Evolutionary conservation across 2,113 vertebrate species (phyloP), one percentile per base, ranked within the genome.

Genomic region (Calyptommatus sinebrachiatus): DNA sequence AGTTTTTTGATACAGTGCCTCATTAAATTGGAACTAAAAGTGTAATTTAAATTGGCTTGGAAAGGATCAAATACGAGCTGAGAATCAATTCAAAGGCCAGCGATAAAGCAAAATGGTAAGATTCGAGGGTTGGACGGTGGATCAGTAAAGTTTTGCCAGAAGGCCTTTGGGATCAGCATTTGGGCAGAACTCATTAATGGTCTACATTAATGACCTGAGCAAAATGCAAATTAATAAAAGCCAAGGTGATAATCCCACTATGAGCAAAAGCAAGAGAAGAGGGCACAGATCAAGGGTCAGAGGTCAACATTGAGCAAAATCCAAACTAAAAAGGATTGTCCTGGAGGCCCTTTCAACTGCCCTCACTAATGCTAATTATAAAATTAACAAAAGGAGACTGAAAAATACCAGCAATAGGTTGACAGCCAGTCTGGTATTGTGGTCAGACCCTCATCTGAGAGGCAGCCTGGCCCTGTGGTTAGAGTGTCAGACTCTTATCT

Each of bases 31-130:
- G 73, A 83, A 78, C 71, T 67, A 78, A 68, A 83, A 78, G 68
- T 68, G 70, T 73, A 73, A 83, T 81, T 81, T 68, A 81, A 81
- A 81, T 83, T 73, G 76, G 70, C 63, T 78, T 41, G n/a, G 75
- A 78, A 70, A 61, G n/a, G 10, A 73, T 65, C 69, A 73, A 83
- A 66, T 75, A 67, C 61, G 62, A 70, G 60, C 77, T 67, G 70
- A 78, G 57, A 73, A 73, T 67, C 67, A 65, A 26, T 70, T 68
- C 73, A 73, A 83, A 83, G 70, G 65, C 76, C 63, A 61, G 16
- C n/a, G 48, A 74, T 63, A 68, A 75, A 22, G 26, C 48, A 35
- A 50, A 74, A 60, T 75, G 72, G 74, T 57, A 60, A 73, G 68
- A 21, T 50, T 35, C 53, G 16, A 26, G 21, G 8, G 11, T 28